A percentile compares a stretch with the other conserved stretches of the same genome.
These are phyloP conservation scores for Anastrepha obliqua DNA, from an alignment of 1,140 invertebrate genomes.

Conservation along the genomic window DNA sequence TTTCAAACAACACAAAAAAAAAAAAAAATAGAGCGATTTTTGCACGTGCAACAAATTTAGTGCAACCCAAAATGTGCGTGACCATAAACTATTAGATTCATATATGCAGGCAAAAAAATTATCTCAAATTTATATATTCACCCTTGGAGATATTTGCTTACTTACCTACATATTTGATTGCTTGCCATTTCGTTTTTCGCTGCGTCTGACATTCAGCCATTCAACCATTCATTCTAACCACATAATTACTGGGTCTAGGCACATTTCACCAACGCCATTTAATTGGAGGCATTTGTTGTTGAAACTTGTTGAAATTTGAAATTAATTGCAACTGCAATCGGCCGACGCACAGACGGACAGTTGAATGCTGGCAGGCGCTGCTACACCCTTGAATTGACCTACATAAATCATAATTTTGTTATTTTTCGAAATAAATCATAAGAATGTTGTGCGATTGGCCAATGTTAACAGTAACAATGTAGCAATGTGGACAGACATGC, in stretches of 20 bases:
- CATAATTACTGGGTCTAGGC: slow-evolving; percentile 44
- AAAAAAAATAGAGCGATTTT: too few species aligned
- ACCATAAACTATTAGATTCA: slow-evolving; percentile 36
- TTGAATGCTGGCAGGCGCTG: neutral
- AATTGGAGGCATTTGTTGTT: slow-evolving; percentile 30
- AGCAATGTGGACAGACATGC: neutral
- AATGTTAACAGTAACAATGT: slow-evolving; percentile 34
- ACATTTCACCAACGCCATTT: slow-evolving; percentile 45
- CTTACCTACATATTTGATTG: neutral
- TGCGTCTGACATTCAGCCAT: neutral
- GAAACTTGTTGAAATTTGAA: slow-evolving; percentile 50
- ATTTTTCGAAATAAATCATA: slow-evolving; percentile 44
- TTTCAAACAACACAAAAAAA: neutral
- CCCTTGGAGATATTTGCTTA: too few species aligned
- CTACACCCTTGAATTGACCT: slow-evolving; percentile 50
- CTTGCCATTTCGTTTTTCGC: neutral
- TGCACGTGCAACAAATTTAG: slow-evolving; percentile 33
- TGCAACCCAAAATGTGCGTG: neutral
- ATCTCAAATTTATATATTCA: too few species aligned
- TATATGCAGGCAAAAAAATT: too few species aligned
- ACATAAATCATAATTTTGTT: slow-evolving; percentile 51
- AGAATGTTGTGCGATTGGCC: neutral
- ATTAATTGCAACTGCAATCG: slow-evolving; percentile 37
- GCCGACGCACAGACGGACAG: neutral
- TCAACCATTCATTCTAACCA: neutral